Evolutionary conservation across 2,888 invertebrate species (phyloP), one percentile per base, ranked within the genome.

Genomic region (Pandemis heparana): DNA sequence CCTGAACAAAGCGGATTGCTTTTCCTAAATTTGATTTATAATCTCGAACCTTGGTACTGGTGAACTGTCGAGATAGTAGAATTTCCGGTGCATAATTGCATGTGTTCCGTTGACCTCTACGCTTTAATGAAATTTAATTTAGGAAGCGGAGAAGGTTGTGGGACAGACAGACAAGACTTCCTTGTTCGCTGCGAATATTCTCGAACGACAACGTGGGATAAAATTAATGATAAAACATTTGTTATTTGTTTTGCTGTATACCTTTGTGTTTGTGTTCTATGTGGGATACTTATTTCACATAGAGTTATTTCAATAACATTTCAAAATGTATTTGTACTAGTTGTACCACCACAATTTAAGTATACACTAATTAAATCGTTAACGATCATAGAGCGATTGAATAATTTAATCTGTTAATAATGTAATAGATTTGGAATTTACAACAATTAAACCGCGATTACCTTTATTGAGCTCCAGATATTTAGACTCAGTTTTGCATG

Each of bases 21-120:
- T 38, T 38, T 60, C 32, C 14, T 32, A 38, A 38, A 60, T 1
- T 18, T 53, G 53, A 48, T 64, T 48, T 23, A 48, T 32, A 3
- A 46, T 51, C 61, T 51, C 5, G 32, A n/a, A 16, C 62, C 39
- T 53, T 41, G 62, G 62, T 41, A 10, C 46, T 64, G 39, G 48
- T 68, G 63, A 59, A 65, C 48, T n/a, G 12, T 16, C 59, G 65
- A 56, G 32, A 71, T 77, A 77, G 77, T 76, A 77, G 75, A 76
- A 77, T 80, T 82, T 84, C 72, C 68, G 75, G 73, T 75, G 67
- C 53, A 77, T 56, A 56, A 56, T 56, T 56, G 56, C 56, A 76
- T 76, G 16, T 32, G 38, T 68, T 68, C 67, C 73, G 69, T 32
- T 60, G 64, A 65, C 74, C 74, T 74, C 59, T 46, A 7, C n/a